phyloP scores from a whole-genome alignment of 2,888 invertebrate species.

The Papilio gigon region DNA sequence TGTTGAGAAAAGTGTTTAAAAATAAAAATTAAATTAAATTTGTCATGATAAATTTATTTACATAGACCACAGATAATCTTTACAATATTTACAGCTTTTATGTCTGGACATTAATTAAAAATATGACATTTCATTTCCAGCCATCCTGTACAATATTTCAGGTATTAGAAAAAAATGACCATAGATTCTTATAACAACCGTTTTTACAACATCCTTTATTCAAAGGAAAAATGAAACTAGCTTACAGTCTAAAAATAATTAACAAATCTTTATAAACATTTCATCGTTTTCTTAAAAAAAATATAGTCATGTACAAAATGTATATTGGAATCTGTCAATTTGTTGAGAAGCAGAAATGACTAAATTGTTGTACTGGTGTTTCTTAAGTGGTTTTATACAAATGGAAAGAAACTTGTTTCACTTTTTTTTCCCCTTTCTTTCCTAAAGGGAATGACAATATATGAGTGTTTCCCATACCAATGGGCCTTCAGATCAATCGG shows the following conservation, averaged over 20 bases:
- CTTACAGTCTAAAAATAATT: neutral
- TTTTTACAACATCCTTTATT: neutral
- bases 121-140: neutral
- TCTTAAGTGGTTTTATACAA: too few relatives aligned
- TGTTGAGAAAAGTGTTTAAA: neutral
- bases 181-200: neutral
- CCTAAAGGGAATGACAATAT: too few relatives aligned
- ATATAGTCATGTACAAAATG: too few relatives aligned
- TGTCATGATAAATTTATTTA: slow-evolving; percentile 18
- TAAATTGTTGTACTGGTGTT: too few relatives aligned
- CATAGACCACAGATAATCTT: neutral
- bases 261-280: neutral
- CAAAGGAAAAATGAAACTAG: neutral
- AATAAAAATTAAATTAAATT: neutral
- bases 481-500: too few relatives aligned
- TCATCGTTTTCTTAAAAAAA: neutral
- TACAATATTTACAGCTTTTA: slow-evolving; percentile 33
- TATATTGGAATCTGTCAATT: too few relatives aligned
- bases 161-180: neutral
- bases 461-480: too few relatives aligned
- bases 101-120: slow-evolving; percentile 5
- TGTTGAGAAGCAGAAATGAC: too few relatives aligned
- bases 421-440: too few relatives aligned
- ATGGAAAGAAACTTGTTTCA: too few relatives aligned
- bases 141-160: neutral